These are phyloP conservation scores for Ephialtes manifestator DNA, from an alignment of 2,888 invertebrate species.

Conservation along the genomic window DNA sequence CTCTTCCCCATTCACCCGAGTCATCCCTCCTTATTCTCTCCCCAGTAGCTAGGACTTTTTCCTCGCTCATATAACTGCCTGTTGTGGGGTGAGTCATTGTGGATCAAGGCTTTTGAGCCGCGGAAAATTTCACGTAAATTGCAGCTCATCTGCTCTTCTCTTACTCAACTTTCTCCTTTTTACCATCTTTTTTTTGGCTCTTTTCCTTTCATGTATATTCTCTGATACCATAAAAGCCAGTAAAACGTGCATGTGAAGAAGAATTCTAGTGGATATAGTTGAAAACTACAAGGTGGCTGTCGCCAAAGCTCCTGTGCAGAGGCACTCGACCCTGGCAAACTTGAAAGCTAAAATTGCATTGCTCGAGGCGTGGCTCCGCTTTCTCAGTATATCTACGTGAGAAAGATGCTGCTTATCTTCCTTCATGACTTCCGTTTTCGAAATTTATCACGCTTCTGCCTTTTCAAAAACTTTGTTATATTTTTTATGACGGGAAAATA, in stretches of 20 bases:
- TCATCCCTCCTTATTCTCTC: constrained; percentile 37
- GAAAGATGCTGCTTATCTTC: constrained; percentile 27
- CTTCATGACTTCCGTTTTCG: constrained; percentile 5
- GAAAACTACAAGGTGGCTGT: constrained; percentile 11
- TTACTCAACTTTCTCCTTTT: constrained; percentile 35
- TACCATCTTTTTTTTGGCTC: not conserved
- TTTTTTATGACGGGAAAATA: not conserved
- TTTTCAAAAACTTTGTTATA: not conserved
- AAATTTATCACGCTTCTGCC: constrained; percentile 20
- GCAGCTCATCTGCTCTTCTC: constrained; percentile 65
- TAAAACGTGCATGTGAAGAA: not conserved
- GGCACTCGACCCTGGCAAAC: constrained; percentile 37
- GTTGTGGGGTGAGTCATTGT: constrained; percentile 69
- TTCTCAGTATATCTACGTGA: constrained; percentile 8
- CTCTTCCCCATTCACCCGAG: constrained; percentile 26
- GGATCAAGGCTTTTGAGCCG: constrained; percentile 72
- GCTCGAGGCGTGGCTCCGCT: constrained; percentile 32
- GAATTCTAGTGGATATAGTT: constrained; percentile 14
- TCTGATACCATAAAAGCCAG: not conserved
- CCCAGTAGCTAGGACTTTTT: constrained; percentile 25
- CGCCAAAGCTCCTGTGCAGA: constrained; percentile 27
- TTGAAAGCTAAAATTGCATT: constrained; percentile 58
- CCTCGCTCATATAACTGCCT: constrained; percentile 37
- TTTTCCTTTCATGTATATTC: constrained; percentile 1
- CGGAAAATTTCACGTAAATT: constrained; percentile 72